Percentiles rank a stretch among this genome's conserved stretches.
phyloP scores from a whole-genome alignment of 2,797 vertebrate species.

The Neostethus bicornis region DNA sequence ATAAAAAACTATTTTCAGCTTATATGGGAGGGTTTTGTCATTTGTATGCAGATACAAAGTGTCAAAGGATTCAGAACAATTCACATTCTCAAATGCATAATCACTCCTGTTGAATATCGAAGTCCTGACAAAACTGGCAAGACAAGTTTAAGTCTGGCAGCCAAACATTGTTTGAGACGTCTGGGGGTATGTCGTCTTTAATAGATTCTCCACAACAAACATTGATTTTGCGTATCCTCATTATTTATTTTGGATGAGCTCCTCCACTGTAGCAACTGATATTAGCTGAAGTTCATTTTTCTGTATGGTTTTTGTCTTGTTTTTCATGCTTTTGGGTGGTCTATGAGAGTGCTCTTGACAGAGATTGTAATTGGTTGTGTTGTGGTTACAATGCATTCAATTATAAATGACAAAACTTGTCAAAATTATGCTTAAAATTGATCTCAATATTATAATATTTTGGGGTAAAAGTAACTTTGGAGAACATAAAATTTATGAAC shows the following conservation, averaged over 20 bases:
- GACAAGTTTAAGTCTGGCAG: conserved; percentile 35
- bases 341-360: conserved; percentile 25
- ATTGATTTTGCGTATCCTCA: conserved; percentile 51
- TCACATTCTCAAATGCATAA: too few species aligned
- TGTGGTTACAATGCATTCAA: conserved; percentile 26
- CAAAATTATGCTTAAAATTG: too few species aligned
- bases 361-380: conserved; percentile 37
- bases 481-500: conserved; percentile 1
- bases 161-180: conserved; percentile 36
- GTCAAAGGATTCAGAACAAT: too few species aligned
- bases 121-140: conserved; percentile 43
- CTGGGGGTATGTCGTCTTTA: conserved; percentile 46
- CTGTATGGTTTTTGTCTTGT: conserved; percentile 10
- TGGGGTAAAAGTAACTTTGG: not conserved
- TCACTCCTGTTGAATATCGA: conserved; percentile 39
- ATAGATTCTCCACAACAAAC: conserved; percentile 38
- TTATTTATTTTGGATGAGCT: conserved; percentile 40
- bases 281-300: conserved; percentile 10
- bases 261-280: conserved; percentile 21
- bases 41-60: too few species aligned
- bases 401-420: conserved; percentile 40
- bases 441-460: too few species aligned
- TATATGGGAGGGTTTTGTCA: too few species aligned
- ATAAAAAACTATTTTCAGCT: too few species aligned
- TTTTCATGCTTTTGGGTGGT: conserved; percentile 7